Base-by-base conservation (phyloP, 2,113 vertebrate species). In the Sebastes schlegelii region DNA sequence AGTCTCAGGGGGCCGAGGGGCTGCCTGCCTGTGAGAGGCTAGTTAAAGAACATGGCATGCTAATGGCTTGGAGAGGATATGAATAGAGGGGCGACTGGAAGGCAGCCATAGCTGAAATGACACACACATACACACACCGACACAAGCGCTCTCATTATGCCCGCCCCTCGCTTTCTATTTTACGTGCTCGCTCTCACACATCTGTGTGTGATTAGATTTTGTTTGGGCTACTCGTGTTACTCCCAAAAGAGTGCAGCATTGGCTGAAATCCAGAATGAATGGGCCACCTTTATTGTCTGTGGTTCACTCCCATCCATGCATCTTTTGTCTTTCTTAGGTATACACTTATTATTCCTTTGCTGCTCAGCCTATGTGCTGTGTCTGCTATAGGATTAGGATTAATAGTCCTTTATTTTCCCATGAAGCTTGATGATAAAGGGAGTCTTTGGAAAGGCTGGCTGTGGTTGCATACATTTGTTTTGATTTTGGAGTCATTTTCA, bases 41-140 rank as follows among this genome's bases (percentile, higher is more conserved):
- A 79, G 91, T 89, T 91, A 86, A 91, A 83, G 86, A 85, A 77
- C 85, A 75, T 12, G 87, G 75, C 83, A 88, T 83, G 87, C 83
- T 91, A 90, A 90, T 86, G 82, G 78, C 58, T 83, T 62, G 48
- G 82, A 72, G 73, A 80, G 65, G 87, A 90, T 90, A 83, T 87
- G 89, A 91, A 84, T 81, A 85, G 79, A 88, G 72, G 80, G 77
- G 67, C 57, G 76, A 80, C 84, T 91, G 89, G 88, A 88, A 87
- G 79, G 80, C 84, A 90, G 86, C 87, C 87, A 89, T 77, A 75
- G 49, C 80, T 89, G 48, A 84, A 86, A 88, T 82, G 82, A 88
- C 84, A 85, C 61, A 62, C 73, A 54, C 14, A 60, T 2, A 60
- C 78, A 86, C 84, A 81, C 71, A 45, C 17, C 54, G 4, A 60